These are phyloP conservation scores for Geotrypetes seraphini DNA, from an alignment of 2,797 vertebrate genomes.

Conservation along the genomic window DNA sequence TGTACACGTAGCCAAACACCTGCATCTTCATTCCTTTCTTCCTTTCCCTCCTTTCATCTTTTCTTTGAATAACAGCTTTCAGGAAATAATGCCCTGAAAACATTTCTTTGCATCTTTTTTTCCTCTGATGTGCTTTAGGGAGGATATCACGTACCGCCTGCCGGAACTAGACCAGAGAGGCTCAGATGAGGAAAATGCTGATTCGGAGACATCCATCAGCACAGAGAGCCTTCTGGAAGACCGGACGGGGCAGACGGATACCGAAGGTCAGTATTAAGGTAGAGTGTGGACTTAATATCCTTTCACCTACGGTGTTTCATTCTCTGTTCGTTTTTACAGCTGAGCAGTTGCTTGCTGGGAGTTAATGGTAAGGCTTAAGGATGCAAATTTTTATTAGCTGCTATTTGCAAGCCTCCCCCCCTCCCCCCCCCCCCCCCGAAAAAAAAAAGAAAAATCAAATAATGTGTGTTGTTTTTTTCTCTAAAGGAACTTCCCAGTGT, in stretches of 20 bases:
- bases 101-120: background rate
- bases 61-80: background rate
- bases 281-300: constrained; percentile 36
- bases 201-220: constrained; percentile 86
- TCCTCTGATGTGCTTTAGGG: constrained; percentile 48
- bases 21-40: too few species aligned
- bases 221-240: constrained; percentile 91
- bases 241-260: constrained; percentile 52
- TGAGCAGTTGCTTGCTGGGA: too few species aligned
- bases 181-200: constrained; percentile 89
- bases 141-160: constrained; percentile 84
- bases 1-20: background rate
- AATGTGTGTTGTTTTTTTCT: constrained; percentile 36
- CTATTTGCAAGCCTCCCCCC: too few species aligned
- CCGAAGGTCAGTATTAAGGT: constrained; percentile 84
- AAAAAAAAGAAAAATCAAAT: constrained; percentile 17
- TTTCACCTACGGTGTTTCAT: too few species aligned
- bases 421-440: too few species aligned
- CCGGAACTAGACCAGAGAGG: constrained; percentile 89
- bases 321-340: too few species aligned
- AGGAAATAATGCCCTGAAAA: background rate
- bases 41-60: too few species aligned
- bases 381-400: too few species aligned
- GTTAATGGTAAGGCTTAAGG: too few species aligned
- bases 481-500: constrained; percentile 36